Evolutionary conservation across 2,888 invertebrate genomes (phyloP).

Genomic region (Microctonus brassicae): DNA sequence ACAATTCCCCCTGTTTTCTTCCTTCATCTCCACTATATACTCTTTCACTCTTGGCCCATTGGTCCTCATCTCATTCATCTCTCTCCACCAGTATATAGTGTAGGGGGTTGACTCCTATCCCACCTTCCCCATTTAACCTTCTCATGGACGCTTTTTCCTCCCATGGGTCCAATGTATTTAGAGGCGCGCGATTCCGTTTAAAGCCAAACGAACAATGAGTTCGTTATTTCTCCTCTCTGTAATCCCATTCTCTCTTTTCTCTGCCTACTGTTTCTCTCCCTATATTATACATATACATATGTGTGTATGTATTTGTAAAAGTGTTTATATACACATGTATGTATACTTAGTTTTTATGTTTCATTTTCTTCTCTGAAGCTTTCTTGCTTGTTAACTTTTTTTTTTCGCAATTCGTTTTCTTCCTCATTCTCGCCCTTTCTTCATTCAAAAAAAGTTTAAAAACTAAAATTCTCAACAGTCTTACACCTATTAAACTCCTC

Average conservation of each 20-base stretch:
- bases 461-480: not conserved
- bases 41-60: not conserved
- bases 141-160: not conserved
- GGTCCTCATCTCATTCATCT: slow-evolving; percentile 17
- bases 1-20: not conserved
- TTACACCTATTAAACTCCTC: not conserved
- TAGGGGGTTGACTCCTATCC: not conserved
- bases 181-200: slow-evolving; percentile 39
- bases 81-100: not conserved
- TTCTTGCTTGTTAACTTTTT: not conserved
- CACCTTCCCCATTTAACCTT: not conserved
- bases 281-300: not conserved
- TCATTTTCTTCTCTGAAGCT: not conserved
- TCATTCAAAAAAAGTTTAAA: not conserved
- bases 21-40: not conserved
- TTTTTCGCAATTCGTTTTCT: not conserved
- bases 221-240: slow-evolving; percentile 40
- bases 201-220: slow-evolving; percentile 45
- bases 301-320: not conserved
- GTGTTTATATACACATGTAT: not conserved
- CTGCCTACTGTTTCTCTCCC: not conserved
- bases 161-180: slow-evolving; percentile 42
- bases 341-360: not conserved
- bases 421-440: not conserved
- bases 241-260: not conserved